Evolutionary conservation across 2,113 vertebrate genomes (phyloP).

Genomic region (Lophius piscatorius): DNA sequence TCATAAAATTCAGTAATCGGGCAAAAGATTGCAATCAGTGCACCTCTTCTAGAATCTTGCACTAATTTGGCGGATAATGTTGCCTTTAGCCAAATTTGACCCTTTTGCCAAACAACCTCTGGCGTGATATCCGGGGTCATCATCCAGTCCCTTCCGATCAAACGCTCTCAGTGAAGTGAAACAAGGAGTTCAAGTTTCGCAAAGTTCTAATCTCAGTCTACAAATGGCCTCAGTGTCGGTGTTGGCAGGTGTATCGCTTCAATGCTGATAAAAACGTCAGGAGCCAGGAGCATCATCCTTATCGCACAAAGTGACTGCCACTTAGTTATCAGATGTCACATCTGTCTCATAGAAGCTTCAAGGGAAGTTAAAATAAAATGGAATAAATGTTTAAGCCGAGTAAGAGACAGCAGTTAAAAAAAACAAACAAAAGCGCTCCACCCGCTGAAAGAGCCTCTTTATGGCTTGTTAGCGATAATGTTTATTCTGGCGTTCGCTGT

Average conservation of each 20-base stretch:
- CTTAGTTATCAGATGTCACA: constrained; percentile 13
- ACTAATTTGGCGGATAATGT: no score
- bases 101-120: no score
- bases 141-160: no score
- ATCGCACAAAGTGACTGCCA: constrained; percentile 10
- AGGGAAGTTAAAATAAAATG: not conserved
- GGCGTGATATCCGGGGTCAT: no score
- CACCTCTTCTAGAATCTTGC: no score
- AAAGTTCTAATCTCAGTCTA: constrained; percentile 5
- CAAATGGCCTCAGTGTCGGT: constrained; percentile 3
- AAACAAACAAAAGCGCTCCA: not conserved
- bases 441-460: constrained; percentile 6
- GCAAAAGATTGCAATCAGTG: no score
- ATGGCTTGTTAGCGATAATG: constrained; percentile 15
- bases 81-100: no score
- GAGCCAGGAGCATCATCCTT: constrained; percentile 1
- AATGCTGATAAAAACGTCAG: not conserved
- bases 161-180: no score
- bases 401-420: not conserved
- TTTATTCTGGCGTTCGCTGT: constrained; percentile 17
- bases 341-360: constrained; percentile 8
- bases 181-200: no score
- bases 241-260: constrained; percentile 10
- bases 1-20: no score
- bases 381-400: constrained; percentile 2